Base-by-base conservation (phyloP, 2,888 invertebrate genomes). In the Drosophila multiciliata region DNA sequence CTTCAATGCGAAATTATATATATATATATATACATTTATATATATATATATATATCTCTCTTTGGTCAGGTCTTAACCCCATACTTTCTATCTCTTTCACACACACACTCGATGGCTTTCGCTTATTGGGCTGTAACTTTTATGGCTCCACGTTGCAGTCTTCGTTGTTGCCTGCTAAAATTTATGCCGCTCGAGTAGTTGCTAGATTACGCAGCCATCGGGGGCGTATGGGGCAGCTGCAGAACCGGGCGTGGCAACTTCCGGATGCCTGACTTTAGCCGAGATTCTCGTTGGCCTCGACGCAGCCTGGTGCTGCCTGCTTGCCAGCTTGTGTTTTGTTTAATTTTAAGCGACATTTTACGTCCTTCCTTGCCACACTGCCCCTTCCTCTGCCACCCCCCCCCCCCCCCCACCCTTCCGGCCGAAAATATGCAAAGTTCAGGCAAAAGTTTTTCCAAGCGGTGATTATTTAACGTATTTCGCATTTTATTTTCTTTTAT, bases 161-260 rank as follows among this genome's bases (percentile, higher is more conserved):
- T 66, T 74, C 71, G 69, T 70, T 64, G 53, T 59, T 62, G 55
- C 50, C 62, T 54, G 72, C 73, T 75, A 17, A 78, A 88, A 81
- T 86, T 86, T 85, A 81, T 89, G 89, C 80, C 80, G 73, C 75
- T 84, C 73, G 73, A 89, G 88, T 82, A 85, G 89, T 82, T 85
- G 77, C 73, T 75, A 83, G 86, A 82, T 83, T 82, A 83, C 76
- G 78, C 73, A 68, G 66, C 57, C 61, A 70, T 20, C 48, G 64
- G 32, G 57, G 63, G 63, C 29, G 62, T 48, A 11, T 20, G 48
- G 17, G 4, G 23, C 17, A 58, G 15, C 38, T n/a, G 26, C 36
- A 20, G 52, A 29, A 6, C 5, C 29, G 58, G 42, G 53, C 29
- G 65, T n/a, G 66, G 60, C 73, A 49, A 57, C 73, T 87, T 87